Conservation (phyloP, 2,113 vertebrate species). For the Ceuthmochares aereus region DNA sequence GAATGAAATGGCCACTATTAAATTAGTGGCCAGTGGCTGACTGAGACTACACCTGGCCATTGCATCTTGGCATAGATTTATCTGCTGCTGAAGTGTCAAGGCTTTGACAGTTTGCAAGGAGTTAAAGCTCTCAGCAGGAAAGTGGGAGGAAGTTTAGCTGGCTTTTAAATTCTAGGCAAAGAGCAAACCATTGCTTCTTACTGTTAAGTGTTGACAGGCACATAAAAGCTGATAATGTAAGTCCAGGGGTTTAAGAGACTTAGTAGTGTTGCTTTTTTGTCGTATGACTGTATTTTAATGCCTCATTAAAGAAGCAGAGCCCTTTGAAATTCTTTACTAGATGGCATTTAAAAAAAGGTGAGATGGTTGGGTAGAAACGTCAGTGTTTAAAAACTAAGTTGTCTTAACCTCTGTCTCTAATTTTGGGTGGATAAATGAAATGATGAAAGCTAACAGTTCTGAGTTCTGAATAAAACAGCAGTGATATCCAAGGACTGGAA, state of each 20-base stretch:
- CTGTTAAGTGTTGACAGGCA: constrained; percentile 86
- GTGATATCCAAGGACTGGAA: neutral
- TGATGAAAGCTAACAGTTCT: neutral
- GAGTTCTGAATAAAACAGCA: neutral
- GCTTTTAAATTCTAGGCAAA: constrained; percentile 74
- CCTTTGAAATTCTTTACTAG: constrained; percentile 74
- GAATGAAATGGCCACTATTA: constrained; percentile 18
- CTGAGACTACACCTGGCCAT: constrained; percentile 13
- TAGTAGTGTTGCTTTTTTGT: constrained; percentile 79
- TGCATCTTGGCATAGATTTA: constrained; percentile 51
- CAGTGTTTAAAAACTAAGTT: constrained; percentile 35
- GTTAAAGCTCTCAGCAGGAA: constrained; percentile 81
- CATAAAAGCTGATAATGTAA: constrained; percentile 90
- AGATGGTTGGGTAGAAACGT: constrained; percentile 48
- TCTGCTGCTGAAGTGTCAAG: constrained; percentile 71
- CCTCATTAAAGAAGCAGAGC: constrained; percentile 70
- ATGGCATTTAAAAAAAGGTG: constrained; percentile 33
- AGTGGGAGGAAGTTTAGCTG: constrained; percentile 77
- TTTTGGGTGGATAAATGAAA: constrained; percentile 6
- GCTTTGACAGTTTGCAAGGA: constrained; percentile 75
- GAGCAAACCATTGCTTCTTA: constrained; percentile 73
- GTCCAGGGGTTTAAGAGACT: constrained; percentile 80
- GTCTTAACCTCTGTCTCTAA: constrained; percentile 18
- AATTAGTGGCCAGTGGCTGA: constrained; percentile 16
- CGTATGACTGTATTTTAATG: constrained; percentile 82